phyloP scores from a whole-genome alignment of 1,140 invertebrate species.

The Coptotermes formosanus region DNA sequence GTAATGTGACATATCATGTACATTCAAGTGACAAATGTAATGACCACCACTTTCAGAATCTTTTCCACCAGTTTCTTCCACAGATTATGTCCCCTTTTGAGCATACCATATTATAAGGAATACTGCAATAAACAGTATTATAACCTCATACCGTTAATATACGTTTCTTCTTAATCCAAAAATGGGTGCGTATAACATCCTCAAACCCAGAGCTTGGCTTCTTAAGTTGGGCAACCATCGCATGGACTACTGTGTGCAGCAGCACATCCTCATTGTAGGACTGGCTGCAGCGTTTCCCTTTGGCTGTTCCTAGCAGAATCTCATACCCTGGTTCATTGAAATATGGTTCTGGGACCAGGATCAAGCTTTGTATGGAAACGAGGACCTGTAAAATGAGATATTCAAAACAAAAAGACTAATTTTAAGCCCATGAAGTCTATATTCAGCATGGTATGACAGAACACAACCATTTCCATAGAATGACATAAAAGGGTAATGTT shows the following conservation, averaged over 20 bases:
- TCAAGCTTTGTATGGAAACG: constrained; percentile 65
- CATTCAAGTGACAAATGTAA: neutral
- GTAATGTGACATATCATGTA: neutral
- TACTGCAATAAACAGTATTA: neutral
- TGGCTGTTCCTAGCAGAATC: constrained; percentile 21
- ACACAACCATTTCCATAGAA: too few species aligned
- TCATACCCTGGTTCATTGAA: constrained; percentile 70
- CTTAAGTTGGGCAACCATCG: constrained; percentile 31
- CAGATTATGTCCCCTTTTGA: neutral
- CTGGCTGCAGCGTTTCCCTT: constrained; percentile 17
- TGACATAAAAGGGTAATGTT: too few species aligned
- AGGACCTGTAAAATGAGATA: constrained; percentile 50
- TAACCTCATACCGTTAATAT: constrained; percentile 28
- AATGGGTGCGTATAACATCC: constrained; percentile 33
- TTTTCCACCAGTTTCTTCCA: neutral
- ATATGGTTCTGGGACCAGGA: constrained; percentile 63
- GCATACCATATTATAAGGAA: neutral
- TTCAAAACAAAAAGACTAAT: neutral
- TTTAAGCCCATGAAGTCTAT: too few species aligned
- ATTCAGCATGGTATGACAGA: too few species aligned
- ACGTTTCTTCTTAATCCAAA: constrained; percentile 27
- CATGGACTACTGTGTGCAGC: constrained; percentile 27
- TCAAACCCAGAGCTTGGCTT: constrained; percentile 31
- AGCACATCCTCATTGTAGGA: constrained; percentile 29
- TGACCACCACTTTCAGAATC: neutral